Percentiles rank a stretch among this genome's conserved stretches.
These are phyloP conservation scores for Meta bourneti DNA, from an alignment of 2,888 invertebrate genomes.

Conservation along the genomic window DNA sequence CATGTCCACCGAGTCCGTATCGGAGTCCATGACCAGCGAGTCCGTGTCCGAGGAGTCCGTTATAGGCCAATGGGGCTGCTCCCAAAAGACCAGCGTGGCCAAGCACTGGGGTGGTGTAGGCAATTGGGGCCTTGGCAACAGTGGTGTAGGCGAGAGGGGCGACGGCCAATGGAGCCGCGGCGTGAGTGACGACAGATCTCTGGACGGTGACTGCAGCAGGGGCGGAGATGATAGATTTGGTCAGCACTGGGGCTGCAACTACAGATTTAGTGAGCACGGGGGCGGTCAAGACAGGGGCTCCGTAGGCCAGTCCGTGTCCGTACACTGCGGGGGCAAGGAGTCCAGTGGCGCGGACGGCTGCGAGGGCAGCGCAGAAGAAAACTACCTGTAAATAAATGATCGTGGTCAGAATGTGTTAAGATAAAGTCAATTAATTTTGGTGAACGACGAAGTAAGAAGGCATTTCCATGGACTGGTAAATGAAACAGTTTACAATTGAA, in stretches of 20 bases:
- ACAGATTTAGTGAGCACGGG: slow-evolving; percentile 11
- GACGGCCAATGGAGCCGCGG: slow-evolving; percentile 14
- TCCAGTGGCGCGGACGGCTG: slow-evolving; percentile 41
- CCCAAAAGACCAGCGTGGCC: slow-evolving; percentile 56
- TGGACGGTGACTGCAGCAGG: slow-evolving; percentile 14
- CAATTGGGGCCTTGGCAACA: slow-evolving; percentile 28
- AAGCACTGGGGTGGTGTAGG: slow-evolving; percentile 45
- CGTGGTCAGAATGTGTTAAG: neutral
- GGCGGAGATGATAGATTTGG: slow-evolving; percentile 38
- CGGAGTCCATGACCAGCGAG: slow-evolving; percentile 37
- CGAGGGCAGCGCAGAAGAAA: slow-evolving; percentile 56
- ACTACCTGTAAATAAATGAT: slow-evolving; percentile 36
- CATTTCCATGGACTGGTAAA: neutral
- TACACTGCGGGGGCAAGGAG: slow-evolving; percentile 48
- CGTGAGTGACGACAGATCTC: slow-evolving; percentile 15
- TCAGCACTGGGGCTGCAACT: slow-evolving; percentile 37
- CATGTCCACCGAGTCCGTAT: slow-evolving; percentile 22
- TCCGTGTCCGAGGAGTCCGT: slow-evolving; percentile 24
- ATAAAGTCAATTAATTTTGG: too few relatives aligned
- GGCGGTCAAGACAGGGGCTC: slow-evolving; percentile 17
- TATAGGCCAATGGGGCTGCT: slow-evolving; percentile 57
- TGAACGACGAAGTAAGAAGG: neutral
- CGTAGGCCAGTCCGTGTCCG: slow-evolving; percentile 28
- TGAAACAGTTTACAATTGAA: neutral
- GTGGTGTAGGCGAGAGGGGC: slow-evolving; percentile 32